phyloP scores from a whole-genome alignment of 1,140 invertebrate species.

The Oreohelix idahoensis region DNA sequence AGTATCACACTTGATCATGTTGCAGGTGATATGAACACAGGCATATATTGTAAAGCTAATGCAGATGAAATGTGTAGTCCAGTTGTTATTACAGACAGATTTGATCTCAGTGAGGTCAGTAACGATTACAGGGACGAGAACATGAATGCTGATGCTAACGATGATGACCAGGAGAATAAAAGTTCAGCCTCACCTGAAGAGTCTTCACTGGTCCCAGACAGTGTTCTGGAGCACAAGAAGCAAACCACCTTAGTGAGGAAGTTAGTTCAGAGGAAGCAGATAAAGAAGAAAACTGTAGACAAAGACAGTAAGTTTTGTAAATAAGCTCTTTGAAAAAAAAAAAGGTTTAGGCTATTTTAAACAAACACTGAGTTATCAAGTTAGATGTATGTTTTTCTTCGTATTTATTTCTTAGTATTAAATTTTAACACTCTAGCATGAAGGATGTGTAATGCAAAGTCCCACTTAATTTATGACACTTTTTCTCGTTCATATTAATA shows the following conservation, averaged over 20 bases:
- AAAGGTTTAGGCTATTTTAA: no score
- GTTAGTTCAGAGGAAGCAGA: background rate
- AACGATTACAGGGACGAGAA: background rate
- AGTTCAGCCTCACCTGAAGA: no score
- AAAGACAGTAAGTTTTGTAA: background rate
- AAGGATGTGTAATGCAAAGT: no score
- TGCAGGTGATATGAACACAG: background rate
- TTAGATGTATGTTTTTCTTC: no score
- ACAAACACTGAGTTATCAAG: no score
- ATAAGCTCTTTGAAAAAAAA: no score
- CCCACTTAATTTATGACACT: no score
- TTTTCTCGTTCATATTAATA: no score
- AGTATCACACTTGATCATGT: background rate
- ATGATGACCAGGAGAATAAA: background rate
- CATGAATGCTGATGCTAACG: background rate
- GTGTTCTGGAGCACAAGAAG: background rate
- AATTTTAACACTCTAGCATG: no score
- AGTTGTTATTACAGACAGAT: background rate
- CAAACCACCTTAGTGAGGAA: background rate
- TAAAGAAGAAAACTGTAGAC: background rate
- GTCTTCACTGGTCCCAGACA: background rate
- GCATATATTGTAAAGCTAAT: background rate
- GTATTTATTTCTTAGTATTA: no score
- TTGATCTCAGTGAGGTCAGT: background rate
- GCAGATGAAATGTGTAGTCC: background rate